Conservation (phyloP, 2,113 vertebrate genomes). For the Heptranchias perlo region DNA sequence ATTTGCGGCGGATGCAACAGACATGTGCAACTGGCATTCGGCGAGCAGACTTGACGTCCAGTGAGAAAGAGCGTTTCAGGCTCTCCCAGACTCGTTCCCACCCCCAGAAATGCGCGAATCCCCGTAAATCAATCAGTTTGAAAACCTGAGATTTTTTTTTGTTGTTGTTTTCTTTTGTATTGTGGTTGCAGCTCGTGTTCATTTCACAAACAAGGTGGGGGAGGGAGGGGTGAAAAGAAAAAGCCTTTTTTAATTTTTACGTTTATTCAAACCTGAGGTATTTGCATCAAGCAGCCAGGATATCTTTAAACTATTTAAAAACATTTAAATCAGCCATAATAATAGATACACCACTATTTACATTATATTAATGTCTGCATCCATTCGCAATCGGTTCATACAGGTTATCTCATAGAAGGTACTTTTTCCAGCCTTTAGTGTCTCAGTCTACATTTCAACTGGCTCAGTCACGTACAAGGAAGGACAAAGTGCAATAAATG, state of each 20-base stretch:
- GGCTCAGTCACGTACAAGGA: conserved; percentile 26
- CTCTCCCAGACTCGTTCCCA: conserved; percentile 69
- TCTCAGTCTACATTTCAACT: conserved; percentile 14
- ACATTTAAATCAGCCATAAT: conserved; percentile 37
- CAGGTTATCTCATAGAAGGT: conserved; percentile 31
- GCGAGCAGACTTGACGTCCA: conserved; percentile 84
- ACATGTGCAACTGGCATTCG: conserved; percentile 48
- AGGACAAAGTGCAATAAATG: conserved; percentile 37
- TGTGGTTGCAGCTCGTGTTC: neutral
- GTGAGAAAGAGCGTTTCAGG: conserved; percentile 82
- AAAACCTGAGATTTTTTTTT: conserved; percentile 33
- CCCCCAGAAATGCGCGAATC: conserved; percentile 61
- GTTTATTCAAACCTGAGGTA: conserved; percentile 38
- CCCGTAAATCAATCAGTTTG: neutral
- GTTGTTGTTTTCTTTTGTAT: neutral
- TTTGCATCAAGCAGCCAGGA: conserved; percentile 38
- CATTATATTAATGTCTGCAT: conserved; percentile 31
- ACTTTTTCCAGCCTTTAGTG: conserved; percentile 27
- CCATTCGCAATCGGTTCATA: conserved; percentile 27
- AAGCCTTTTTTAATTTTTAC: neutral
- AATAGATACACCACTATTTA: conserved; percentile 36
- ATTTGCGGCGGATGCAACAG: neutral
- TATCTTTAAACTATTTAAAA: conserved; percentile 33
- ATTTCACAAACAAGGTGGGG: neutral
- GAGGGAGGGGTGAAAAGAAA: neutral